Percentiles rank a stretch among this genome's conserved stretches.
Evolutionary conservation across 2,113 vertebrate genomes (phyloP).

Genomic region (Chelonoidis abingdonii): DNA sequence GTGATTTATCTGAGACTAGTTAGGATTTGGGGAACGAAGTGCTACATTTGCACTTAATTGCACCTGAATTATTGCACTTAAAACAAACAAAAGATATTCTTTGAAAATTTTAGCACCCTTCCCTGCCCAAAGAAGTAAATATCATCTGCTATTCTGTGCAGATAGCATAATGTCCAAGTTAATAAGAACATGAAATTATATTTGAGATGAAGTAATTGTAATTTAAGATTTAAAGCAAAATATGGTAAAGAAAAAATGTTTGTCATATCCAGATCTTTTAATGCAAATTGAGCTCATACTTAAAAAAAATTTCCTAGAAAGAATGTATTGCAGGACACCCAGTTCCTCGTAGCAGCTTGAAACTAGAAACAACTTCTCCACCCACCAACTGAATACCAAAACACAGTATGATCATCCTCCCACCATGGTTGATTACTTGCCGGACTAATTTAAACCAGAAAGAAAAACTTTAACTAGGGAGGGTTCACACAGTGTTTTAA

Average conservation of each 20-base stretch:
- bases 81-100: not conserved
- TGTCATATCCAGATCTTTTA: constrained; percentile 2
- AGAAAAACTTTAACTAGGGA: constrained; percentile 41
- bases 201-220: constrained; percentile 4
- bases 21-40: not conserved
- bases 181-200: not conserved
- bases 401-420: constrained; percentile 48
- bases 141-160: not conserved
- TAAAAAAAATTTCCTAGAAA: constrained; percentile 24
- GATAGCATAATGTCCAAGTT: constrained; percentile 3
- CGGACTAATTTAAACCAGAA: constrained; percentile 64
- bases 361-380: constrained; percentile 43
- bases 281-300: not conserved
- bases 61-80: not conserved
- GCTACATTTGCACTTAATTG: constrained; percentile 18
- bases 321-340: constrained; percentile 26
- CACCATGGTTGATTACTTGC: constrained; percentile 32
- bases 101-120: not conserved
- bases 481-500: not conserved
- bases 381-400: constrained; percentile 8
- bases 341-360: constrained; percentile 23
- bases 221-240: not conserved
- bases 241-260: constrained; percentile 18
- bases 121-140: not conserved
- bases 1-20: not conserved